These are phyloP conservation scores for Prenolepis imparis DNA, from an alignment of 2,888 invertebrate species.

Conservation along the genomic window DNA sequence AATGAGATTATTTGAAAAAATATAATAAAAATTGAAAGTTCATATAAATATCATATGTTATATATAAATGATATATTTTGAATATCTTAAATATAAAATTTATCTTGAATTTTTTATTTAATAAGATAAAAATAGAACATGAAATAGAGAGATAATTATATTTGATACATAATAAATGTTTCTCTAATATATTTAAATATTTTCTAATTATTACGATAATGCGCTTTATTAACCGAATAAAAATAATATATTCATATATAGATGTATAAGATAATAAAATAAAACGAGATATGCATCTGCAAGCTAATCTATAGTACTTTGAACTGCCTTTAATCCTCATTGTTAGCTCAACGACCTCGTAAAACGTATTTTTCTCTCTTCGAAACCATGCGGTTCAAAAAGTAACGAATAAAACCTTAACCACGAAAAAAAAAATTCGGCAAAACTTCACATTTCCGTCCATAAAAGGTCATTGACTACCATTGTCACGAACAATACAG, in stretches of 20 bases:
- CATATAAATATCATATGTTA: background rate
- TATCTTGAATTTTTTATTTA: background rate
- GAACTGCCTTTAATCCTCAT: background rate
- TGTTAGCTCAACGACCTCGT: constrained; percentile 23
- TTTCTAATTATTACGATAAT: background rate
- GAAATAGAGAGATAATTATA: background rate
- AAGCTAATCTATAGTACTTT: background rate
- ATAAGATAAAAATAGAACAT: constrained; percentile 2
- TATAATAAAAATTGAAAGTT: constrained; percentile 1
- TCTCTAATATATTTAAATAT: background rate
- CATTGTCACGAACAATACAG: constrained; percentile 44
- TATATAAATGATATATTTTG: constrained; percentile 7
- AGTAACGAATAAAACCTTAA: constrained; percentile 15
- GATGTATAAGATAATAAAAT: background rate
- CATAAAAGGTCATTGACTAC: constrained; percentile 44
- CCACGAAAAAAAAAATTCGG: constrained; percentile 20
- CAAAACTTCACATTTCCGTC: constrained; percentile 49
- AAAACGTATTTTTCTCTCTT: constrained; percentile 2
- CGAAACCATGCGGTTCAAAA: background rate
- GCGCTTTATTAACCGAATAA: background rate
- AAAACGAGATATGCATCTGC: background rate
- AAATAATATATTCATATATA: background rate
- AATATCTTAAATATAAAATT: background rate
- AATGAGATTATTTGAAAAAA: background rate
- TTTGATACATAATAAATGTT: background rate